phyloP scores from a whole-genome alignment of 1,140 invertebrate genomes.

The Achroia grisella region DNA sequence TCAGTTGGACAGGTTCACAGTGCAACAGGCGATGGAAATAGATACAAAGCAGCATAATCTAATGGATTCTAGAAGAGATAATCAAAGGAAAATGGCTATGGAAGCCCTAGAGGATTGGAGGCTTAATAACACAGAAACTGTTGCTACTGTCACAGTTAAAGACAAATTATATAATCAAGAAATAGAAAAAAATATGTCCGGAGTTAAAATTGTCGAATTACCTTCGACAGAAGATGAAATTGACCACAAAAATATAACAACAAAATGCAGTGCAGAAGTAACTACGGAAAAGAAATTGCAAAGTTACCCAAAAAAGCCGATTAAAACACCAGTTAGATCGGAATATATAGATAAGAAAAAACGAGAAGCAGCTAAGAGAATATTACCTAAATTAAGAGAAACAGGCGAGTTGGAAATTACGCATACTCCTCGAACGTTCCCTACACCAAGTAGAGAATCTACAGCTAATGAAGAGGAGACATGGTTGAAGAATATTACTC shows the following conservation, averaged over 20 bases:
- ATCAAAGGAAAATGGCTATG: constrained; percentile 76
- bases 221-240: constrained; percentile 25
- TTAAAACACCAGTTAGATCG: constrained; percentile 39
- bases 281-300: not conserved
- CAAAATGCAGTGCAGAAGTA: constrained; percentile 4
- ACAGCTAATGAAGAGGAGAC: constrained; percentile 81
- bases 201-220: constrained; percentile 34
- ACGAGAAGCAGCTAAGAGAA: constrained; percentile 41
- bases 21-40: constrained; percentile 77
- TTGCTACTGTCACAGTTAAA: too few species aligned
- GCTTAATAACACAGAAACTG: constrained; percentile 5
- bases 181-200: constrained; percentile 8
- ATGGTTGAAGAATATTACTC: constrained; percentile 87
- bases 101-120: constrained; percentile 80
- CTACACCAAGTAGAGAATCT: constrained; percentile 89
- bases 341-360: constrained; percentile 57
- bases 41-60: constrained; percentile 70
- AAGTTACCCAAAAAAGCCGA: constrained; percentile 9
- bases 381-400: constrained; percentile 76
- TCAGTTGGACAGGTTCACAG: constrained; percentile 70
- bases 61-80: constrained; percentile 75
- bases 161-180: constrained; percentile 1
- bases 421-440: constrained; percentile 86
- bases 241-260: constrained; percentile 1
- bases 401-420: constrained; percentile 77